phyloP scores from a whole-genome alignment of 2,113 vertebrate species.

The Mobula hypostoma region DNA sequence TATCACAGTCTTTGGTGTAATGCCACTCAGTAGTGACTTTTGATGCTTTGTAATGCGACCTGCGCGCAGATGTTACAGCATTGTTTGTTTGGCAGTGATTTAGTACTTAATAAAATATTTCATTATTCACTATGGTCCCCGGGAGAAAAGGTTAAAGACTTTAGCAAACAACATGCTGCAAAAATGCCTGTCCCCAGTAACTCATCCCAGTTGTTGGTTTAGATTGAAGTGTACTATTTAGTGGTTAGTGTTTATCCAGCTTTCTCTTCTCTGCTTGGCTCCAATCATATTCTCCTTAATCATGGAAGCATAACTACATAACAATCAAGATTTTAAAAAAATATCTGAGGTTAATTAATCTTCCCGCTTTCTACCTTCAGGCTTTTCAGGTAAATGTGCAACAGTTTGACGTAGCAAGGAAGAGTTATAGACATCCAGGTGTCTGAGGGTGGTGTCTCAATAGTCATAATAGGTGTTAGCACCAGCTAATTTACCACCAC shows the following conservation, averaged over 20 bases:
- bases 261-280: background rate
- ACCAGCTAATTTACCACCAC: background rate
- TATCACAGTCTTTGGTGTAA: background rate
- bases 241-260: background rate
- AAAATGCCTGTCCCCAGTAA: background rate
- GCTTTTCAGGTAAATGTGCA: background rate
- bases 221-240: background rate
- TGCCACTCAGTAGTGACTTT: background rate
- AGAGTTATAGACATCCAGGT: background rate
- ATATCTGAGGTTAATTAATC: background rate
- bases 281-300: background rate
- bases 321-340: background rate
- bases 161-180: background rate
- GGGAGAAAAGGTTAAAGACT: background rate
- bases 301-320: background rate
- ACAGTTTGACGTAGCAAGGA: background rate
- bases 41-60: background rate
- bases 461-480: background rate
- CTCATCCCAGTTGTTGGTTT: background rate
- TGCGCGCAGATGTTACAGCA: background rate
- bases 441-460: background rate
- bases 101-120: background rate
- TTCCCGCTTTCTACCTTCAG: background rate
- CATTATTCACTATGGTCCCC: background rate
- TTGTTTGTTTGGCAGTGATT: background rate